These are phyloP conservation scores for Argyrosomus regius DNA, from an alignment of 2,797 vertebrate species.

Conservation along the genomic window DNA sequence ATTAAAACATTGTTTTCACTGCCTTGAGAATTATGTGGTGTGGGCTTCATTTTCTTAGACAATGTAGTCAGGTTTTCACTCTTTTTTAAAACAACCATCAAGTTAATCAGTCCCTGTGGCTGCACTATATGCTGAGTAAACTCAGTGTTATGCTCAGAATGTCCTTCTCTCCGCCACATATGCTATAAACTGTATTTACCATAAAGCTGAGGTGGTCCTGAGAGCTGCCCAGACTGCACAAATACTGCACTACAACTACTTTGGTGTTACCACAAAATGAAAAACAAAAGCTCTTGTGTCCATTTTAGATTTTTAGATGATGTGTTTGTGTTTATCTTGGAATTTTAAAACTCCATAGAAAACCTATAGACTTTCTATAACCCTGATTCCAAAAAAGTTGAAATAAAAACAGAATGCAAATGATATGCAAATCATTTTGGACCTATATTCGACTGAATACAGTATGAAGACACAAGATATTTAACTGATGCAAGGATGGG, in stretches of 20 bases:
- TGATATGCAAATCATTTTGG: too few relatives aligned
- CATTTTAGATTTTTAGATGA: neutral
- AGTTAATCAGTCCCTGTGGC: neutral
- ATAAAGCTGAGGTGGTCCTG: conserved; percentile 4
- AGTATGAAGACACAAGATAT: too few relatives aligned
- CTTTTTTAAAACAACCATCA: conserved; percentile 4
- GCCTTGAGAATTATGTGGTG: conserved; percentile 2
- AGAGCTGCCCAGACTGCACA: neutral
- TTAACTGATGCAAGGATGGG: too few relatives aligned
- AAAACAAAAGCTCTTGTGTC: neutral
- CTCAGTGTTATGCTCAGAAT: neutral
- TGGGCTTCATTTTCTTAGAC: neutral
- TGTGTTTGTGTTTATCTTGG: neutral
- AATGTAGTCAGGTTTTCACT: neutral
- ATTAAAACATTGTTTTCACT: neutral
- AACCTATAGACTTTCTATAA: too few relatives aligned
- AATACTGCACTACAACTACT: neutral
- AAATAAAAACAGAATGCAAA: too few relatives aligned
- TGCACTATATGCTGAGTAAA: conserved; percentile 4
- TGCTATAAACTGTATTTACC: conserved; percentile 10
- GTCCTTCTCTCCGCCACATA: conserved; percentile 8
- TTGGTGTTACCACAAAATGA: neutral
- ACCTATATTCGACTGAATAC: too few relatives aligned
- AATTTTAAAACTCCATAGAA: neutral
- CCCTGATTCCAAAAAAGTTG: too few relatives aligned